phyloP scores from a whole-genome alignment of 2,113 vertebrate species.

The Rhodinocichla rosea region DNA sequence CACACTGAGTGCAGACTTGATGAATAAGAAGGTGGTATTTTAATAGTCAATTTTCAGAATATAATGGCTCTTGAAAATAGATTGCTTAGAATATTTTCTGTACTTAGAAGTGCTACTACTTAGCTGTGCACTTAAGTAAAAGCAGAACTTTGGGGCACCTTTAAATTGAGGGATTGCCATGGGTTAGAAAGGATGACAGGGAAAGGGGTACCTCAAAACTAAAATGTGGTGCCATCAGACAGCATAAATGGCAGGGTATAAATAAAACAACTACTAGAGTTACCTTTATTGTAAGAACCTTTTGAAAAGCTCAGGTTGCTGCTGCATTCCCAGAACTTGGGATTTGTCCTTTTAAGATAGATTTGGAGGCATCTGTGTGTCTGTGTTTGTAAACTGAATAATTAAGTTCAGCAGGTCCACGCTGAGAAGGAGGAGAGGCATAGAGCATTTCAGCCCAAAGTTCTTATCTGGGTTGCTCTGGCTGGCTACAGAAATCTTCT shows the following conservation, averaged over 20 bases:
- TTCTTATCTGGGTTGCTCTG: neutral
- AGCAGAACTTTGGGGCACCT: neutral
- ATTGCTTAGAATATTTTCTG: conserved; percentile 41
- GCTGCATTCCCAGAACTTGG: neutral
- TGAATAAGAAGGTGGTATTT: conserved; percentile 54
- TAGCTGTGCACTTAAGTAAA: neutral
- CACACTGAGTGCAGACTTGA: conserved; percentile 1
- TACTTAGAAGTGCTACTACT: conserved; percentile 17
- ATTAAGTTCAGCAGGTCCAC: neutral
- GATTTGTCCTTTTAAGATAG: neutral
- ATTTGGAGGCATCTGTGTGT: neutral
- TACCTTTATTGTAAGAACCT: neutral
- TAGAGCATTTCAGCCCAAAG: neutral
- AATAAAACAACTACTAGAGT: neutral
- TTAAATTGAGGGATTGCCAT: neutral
- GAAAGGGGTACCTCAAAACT: neutral
- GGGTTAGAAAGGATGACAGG: neutral
- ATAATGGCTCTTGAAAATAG: conserved; percentile 44
- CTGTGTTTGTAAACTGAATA: neutral
- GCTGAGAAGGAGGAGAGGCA: neutral
- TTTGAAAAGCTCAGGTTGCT: neutral
- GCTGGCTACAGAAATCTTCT: neutral
- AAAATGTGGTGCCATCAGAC: neutral
- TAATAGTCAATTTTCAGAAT: conserved; percentile 55
- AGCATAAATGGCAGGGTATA: neutral